Evolutionary conservation across 2,888 invertebrate species (phyloP).

Genomic region (Elmis aenea): DNA sequence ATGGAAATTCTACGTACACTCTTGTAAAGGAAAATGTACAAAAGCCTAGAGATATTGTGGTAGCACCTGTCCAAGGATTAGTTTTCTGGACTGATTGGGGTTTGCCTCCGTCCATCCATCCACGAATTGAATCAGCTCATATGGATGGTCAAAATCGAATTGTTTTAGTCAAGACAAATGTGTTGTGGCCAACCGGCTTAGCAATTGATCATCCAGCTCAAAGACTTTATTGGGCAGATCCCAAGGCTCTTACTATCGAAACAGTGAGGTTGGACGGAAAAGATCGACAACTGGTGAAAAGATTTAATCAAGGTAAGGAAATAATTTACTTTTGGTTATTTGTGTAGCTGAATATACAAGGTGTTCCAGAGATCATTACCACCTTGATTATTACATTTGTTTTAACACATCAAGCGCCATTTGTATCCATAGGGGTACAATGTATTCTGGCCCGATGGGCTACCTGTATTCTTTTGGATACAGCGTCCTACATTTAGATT

Average conservation of each 20-base stretch:
- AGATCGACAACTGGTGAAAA: slow-evolving; percentile 56
- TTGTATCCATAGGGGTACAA: too few relatives aligned
- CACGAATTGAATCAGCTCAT: slow-evolving; percentile 59
- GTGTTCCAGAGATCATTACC: too few relatives aligned
- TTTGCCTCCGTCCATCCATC: slow-evolving; percentile 51
- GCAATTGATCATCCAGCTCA: slow-evolving; percentile 68
- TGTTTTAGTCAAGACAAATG: slow-evolving; percentile 53
- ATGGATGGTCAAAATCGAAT: slow-evolving; percentile 57
- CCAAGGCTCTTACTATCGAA: slow-evolving; percentile 69
- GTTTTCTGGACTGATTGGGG: slow-evolving; percentile 77
- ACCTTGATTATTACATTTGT: too few relatives aligned
- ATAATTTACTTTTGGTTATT: too few relatives aligned
- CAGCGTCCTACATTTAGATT: too few relatives aligned
- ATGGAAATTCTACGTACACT: slow-evolving; percentile 55
- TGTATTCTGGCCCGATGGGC: too few relatives aligned
- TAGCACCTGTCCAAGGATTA: slow-evolving; percentile 61
- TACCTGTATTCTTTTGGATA: too few relatives aligned
- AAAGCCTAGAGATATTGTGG: slow-evolving; percentile 64
- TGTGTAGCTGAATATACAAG: too few relatives aligned
- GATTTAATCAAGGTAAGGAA: slow-evolving; percentile 51
- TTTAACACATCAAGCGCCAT: too few relatives aligned
- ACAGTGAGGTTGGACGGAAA: slow-evolving; percentile 64
- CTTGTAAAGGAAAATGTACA: slow-evolving; percentile 51
- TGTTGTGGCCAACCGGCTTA: slow-evolving; percentile 71
- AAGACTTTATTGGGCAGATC: slow-evolving; percentile 81